phyloP scores from a whole-genome alignment of 2,797 vertebrate genomes.

The Acipenser transmontanus region DNA sequence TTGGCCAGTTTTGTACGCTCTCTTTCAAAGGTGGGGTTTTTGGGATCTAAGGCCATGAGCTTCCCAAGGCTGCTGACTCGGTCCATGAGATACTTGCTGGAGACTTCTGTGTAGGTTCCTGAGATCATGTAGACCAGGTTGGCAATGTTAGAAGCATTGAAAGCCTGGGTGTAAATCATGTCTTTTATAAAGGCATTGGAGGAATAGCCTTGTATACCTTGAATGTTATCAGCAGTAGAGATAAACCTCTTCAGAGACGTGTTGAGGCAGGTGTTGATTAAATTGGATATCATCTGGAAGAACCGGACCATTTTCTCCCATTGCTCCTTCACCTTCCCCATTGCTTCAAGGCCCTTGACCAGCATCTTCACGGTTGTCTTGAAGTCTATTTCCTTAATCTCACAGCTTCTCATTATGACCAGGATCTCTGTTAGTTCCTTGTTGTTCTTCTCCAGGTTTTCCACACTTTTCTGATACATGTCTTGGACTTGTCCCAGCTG shows the following conservation, averaged over 20 bases:
- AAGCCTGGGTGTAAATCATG: constrained; percentile 31
- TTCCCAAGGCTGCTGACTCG: constrained; percentile 25
- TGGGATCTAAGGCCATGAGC: constrained; percentile 28
- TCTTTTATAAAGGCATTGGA: constrained; percentile 27
- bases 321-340: constrained; percentile 32
- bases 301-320: constrained; percentile 42
- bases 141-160: constrained; percentile 30
- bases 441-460: constrained; percentile 30
- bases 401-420: constrained; percentile 24
- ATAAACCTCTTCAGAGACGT: constrained; percentile 28
- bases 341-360: constrained; percentile 27
- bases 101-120: constrained; percentile 32
- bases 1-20: too few species aligned
- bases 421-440: constrained; percentile 31
- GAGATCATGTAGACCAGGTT: constrained; percentile 35
- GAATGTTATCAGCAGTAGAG: neutral
- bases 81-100: constrained; percentile 27
- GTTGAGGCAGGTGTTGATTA: constrained; percentile 27
- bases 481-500: constrained; percentile 21
- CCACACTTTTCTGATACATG: constrained; percentile 21
- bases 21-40: neutral
- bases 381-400: constrained; percentile 36
- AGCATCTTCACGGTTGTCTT: constrained; percentile 28
- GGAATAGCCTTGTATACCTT: constrained; percentile 15
- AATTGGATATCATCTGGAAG: constrained; percentile 41